A percentile compares a stretch with the other conserved stretches of the same genome.
phyloP scores from a whole-genome alignment of 2,113 vertebrate genomes.

The Rattus norvegicus region GRCr8 NC_086037.1:9518501-9519000 shows the following conservation, averaged over 20 bases:
- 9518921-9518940: not conserved
- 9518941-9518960: not conserved
- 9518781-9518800: not conserved
- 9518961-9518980: not conserved
- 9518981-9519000: not conserved
- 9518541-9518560: too few relatives aligned
- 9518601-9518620: not conserved
- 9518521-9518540: too few relatives aligned
- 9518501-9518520: too few relatives aligned
- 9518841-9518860: not conserved
- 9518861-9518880: constrained; percentile 22
- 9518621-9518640: not conserved
- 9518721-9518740: too few relatives aligned
- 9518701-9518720: too few relatives aligned
- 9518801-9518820: not conserved
- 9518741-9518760: too few relatives aligned
- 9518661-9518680: too few relatives aligned
- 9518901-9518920: not conserved
- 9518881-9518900: not conserved
- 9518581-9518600: not conserved
- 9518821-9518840: not conserved
- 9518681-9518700: too few relatives aligned
- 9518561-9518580: not conserved
- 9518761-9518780: not conserved
- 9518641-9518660: too few relatives aligned